phyloP scores from a whole-genome alignment of 2,888 invertebrate species.

The Galeopsomyia nigrocyanea region DNA sequence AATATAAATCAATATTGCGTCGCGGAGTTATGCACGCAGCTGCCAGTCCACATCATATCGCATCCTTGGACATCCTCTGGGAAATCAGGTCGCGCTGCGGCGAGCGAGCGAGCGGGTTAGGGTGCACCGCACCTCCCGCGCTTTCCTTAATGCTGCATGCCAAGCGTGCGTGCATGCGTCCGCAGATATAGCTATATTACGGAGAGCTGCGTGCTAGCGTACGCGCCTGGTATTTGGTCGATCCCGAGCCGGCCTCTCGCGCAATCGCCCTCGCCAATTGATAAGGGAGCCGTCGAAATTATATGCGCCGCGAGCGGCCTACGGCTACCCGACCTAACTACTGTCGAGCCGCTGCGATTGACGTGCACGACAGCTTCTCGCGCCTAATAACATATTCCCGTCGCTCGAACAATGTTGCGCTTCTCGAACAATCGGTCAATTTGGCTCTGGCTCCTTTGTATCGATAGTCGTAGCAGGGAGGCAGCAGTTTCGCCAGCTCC shows the following conservation, averaged over 20 bases:
- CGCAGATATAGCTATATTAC: too few relatives aligned
- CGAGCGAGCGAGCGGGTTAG: too few relatives aligned
- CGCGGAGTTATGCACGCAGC: too few relatives aligned
- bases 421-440: slow-evolving; percentile 49
- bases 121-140: too few relatives aligned
- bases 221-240: too few relatives aligned
- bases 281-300: slow-evolving; percentile 4
- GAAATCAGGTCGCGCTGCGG: too few relatives aligned
- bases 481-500: too few relatives aligned
- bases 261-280: slow-evolving; percentile 2
- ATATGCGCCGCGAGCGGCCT: slow-evolving; percentile 9
- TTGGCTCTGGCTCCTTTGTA: not conserved
- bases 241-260: not conserved
- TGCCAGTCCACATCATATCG: not conserved
- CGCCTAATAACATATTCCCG: slow-evolving; percentile 12
- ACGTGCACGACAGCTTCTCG: slow-evolving; percentile 3
- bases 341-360: slow-evolving; percentile 8
- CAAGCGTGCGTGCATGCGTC: too few relatives aligned
- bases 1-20: too few relatives aligned
- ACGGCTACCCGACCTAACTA: not conserved
- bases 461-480: too few relatives aligned
- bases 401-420: slow-evolving; percentile 46
- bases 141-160: too few relatives aligned
- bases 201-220: too few relatives aligned
- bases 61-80: slow-evolving; percentile 4